Evolutionary conservation across 2,797 vertebrate genomes (phyloP), one percentile per base, ranked within the genome.

Genomic region (Takifugu ocellatus): DNA sequence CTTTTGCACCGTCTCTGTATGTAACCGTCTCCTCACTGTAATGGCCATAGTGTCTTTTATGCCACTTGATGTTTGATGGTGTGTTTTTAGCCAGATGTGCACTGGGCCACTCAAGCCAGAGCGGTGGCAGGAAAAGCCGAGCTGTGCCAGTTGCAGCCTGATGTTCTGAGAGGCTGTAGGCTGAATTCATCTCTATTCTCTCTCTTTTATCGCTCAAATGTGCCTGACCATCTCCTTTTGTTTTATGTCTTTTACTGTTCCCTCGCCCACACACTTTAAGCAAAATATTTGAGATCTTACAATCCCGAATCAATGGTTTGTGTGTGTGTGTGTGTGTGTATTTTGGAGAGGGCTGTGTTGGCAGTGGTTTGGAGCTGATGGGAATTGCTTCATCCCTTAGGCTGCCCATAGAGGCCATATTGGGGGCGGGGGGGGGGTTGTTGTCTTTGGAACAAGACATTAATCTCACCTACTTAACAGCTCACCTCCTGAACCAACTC

Each of bases 341-440:
- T 53, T 56, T 63, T 72, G 69, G 68, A 31, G 27, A n/a, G 25
- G 57, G 17, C 65, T 59, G 49, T 67, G 55, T 72, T 84, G 83
- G 73, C 82, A 77, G 66, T 70, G 66, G 75, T 85, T 74, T 5
- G 68, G 68, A 83, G 75, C 68, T 69, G 61, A 67, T 70, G 72
- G 85, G 56, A 81, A 82, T 73, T 63, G 81, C 81, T 79, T 85
- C 75, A 84, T 84, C 84, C 78, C 65, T 78, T 70, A 81, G 78
- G 67, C 74, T 88, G 84, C 70, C 81, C 80, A 79, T 75, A 70
- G 71, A 80, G 61, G 68, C 61, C 5, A n/a, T 59, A 70, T 54
- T 67, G 21, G 21, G 21, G 21, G 21, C 21, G 1, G 21, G 21
- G 14, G 54, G 6, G 15, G 10, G 31, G 54, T 63, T 52, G 74